Conservation (phyloP, 1,140 invertebrate genomes). For the Cepaea nemoralis region DNA sequence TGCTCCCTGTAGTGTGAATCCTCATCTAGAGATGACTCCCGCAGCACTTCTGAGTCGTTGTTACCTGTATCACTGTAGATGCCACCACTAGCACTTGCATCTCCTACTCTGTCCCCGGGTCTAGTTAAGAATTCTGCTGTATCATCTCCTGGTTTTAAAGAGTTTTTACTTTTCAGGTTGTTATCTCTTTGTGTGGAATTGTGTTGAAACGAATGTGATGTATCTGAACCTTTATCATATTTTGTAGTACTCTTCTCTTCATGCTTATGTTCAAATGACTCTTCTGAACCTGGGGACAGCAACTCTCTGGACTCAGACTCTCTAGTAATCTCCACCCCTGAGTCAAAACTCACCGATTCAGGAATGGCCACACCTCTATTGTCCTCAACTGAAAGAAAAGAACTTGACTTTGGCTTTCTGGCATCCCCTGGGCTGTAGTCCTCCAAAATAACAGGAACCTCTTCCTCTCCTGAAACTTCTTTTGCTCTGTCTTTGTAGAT, state of each 20-base stretch:
- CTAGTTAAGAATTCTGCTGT: background rate
- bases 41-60: background rate
- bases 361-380: background rate
- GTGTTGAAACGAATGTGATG: background rate
- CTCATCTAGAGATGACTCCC: background rate
- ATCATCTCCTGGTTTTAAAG: background rate
- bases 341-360: conserved; percentile 34
- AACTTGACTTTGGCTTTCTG: background rate
- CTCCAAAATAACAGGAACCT: conserved; percentile 7
- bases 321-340: conserved; percentile 26
- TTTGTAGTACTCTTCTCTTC: background rate
- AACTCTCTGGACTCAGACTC: conserved; percentile 25
- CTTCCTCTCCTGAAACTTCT: background rate
- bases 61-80: background rate
- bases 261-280: background rate
- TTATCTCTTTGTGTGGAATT: background rate
- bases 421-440: conserved; percentile 10
- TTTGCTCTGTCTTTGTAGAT: background rate
- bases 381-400: background rate
- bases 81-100: background rate
- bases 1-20: background rate
- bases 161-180: background rate
- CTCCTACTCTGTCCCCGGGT: conserved; percentile 9
- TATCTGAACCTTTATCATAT: background rate
- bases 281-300: background rate